Evolutionary conservation across 2,888 invertebrate genomes (phyloP).

Genomic region (Tachystola acroxantha): DNA sequence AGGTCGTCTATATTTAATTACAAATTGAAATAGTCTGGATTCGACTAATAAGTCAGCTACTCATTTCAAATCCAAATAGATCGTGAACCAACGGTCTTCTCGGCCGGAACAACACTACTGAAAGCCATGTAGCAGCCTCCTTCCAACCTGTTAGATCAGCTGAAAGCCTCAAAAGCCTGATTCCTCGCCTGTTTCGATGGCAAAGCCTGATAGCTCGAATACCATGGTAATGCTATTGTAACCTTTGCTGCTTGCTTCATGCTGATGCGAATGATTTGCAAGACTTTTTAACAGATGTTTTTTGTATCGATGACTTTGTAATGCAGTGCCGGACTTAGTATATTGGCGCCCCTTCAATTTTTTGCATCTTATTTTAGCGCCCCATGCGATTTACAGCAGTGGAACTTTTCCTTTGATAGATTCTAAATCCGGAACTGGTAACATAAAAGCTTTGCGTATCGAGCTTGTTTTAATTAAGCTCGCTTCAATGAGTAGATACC

Average conservation of each 20-base stretch:
- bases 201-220: constrained; percentile 40
- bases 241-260: constrained; percentile 49
- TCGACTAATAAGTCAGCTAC: constrained; percentile 19
- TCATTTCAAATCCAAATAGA: constrained; percentile 32
- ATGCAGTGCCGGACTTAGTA: neutral
- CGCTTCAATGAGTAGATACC: neutral
- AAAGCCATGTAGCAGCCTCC: constrained; percentile 45
- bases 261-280: constrained; percentile 50
- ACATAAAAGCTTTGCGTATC: neutral
- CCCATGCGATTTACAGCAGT: neutral
- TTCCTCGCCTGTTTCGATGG: no score
- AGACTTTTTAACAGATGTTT: neutral
- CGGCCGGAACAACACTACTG: constrained; percentile 23
- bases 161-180: constrained; percentile 32
- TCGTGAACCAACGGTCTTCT: constrained; percentile 34
- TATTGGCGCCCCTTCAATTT: neutral
- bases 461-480: neutral
- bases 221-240: constrained; percentile 27
- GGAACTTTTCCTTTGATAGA: no score
- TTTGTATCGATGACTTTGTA: constrained; percentile 1
- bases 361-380: neutral
- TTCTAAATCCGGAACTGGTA: neutral
- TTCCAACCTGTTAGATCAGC: constrained; percentile 42
- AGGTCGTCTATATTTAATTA: constrained; percentile 7
- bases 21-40: neutral